Conservation (phyloP, 2,888 invertebrate genomes). For the Heteropelma amictum region DNA sequence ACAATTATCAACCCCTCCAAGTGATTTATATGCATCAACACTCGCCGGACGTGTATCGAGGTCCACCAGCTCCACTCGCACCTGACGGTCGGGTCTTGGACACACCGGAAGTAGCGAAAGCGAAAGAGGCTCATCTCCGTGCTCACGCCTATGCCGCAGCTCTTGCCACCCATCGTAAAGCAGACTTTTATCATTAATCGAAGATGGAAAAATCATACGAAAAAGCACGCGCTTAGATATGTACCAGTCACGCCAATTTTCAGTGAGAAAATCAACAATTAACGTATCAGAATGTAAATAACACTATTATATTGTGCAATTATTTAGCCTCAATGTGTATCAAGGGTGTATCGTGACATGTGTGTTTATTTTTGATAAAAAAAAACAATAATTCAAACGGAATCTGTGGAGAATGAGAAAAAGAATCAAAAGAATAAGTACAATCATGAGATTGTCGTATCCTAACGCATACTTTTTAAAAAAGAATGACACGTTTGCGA, state of each 20-base stretch:
- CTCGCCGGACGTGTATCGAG: conserved; percentile 59
- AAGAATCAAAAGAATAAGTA: background rate
- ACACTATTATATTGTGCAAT: conserved; percentile 34
- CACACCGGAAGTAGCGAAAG: conserved; percentile 66
- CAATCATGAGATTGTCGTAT: too few relatives aligned
- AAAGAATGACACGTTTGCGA: background rate
- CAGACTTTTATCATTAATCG: conserved; percentile 51
- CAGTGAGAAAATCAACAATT: background rate
- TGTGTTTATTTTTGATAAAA: background rate
- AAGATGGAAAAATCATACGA: background rate
- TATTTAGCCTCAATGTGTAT: background rate
- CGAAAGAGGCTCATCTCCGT: conserved; percentile 62
- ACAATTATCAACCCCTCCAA: conserved; percentile 53
- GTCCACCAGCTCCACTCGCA: conserved; percentile 61
- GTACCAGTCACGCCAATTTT: background rate
- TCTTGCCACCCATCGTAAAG: conserved; percentile 59
- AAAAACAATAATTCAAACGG: background rate
- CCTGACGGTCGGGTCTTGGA: conserved; percentile 63
- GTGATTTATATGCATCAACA: conserved; percentile 61
- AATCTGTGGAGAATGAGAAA: background rate
- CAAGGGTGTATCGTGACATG: background rate
- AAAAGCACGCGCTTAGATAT: conserved; percentile 1
- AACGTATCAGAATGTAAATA: conserved; percentile 47
- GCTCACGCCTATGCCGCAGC: conserved; percentile 62
- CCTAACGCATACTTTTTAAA: background rate